phyloP scores from a whole-genome alignment of 2,888 invertebrate species.

The Nebria brevicollis region DNA sequence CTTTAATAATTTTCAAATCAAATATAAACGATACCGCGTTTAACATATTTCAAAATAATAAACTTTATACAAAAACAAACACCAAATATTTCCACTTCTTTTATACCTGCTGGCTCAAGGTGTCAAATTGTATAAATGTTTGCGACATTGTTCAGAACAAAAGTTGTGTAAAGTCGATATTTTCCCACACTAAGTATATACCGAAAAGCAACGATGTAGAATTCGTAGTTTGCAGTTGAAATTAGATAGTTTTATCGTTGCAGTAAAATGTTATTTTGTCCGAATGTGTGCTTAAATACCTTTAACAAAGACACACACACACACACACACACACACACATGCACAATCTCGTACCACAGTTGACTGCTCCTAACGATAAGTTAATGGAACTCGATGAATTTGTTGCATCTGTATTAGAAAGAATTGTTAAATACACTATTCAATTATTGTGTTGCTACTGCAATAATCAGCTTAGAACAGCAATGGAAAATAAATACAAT shows the following conservation, averaged over 20 bases:
- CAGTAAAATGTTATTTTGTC: slow-evolving; percentile 36
- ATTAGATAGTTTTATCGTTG: slow-evolving; percentile 45
- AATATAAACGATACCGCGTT: neutral
- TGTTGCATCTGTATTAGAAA: neutral
- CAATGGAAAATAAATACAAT: too few relatives aligned
- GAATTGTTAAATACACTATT: neutral
- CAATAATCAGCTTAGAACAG: too few relatives aligned
- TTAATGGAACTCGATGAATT: neutral
- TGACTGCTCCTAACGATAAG: neutral
- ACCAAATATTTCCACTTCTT: neutral
- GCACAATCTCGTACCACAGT: neutral
- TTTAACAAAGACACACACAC: slow-evolving; percentile 15
- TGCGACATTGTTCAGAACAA: neutral
- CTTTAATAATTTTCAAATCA: too few relatives aligned
- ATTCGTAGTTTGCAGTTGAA: slow-evolving; percentile 39
- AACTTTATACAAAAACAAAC: neutral
- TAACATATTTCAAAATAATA: neutral
- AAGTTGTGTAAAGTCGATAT: neutral
- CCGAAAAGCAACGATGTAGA: neutral
- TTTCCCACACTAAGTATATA: neutral
- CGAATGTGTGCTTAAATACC: slow-evolving; percentile 27
- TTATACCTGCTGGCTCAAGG: neutral
- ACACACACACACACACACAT: neutral
- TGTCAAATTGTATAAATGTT: slow-evolving; percentile 2
- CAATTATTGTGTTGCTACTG: neutral